Percentiles rank a stretch among this genome's conserved stretches.
Conservation (phyloP, 2,888 invertebrate species). For the Phasia obesa region DNA sequence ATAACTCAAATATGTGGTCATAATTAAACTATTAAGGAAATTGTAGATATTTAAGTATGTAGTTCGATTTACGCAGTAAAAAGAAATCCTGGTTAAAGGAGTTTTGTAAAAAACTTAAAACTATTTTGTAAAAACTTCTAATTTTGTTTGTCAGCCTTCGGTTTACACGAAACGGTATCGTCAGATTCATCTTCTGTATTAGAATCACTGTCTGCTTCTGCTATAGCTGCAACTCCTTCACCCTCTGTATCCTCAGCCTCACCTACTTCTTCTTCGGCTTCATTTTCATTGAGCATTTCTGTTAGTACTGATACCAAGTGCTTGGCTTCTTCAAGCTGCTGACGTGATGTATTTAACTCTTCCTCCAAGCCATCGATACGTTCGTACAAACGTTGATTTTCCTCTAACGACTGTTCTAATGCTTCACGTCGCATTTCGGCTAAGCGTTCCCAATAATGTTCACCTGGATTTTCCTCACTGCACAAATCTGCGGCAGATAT, state of each 20-base stretch:
- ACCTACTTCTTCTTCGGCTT: conserved; percentile 82
- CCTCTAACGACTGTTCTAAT: conserved; percentile 88
- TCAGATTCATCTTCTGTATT: conserved; percentile 43
- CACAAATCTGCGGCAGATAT: conserved; percentile 88
- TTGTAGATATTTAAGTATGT: conserved; percentile 29
- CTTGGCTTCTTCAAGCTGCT: conserved; percentile 90
- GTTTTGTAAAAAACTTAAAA: conserved; percentile 23
- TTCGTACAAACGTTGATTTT: conserved; percentile 86
- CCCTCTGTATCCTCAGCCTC: conserved; percentile 49
- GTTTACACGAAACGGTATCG: conserved; percentile 37
- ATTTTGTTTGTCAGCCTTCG: conserved; percentile 20
- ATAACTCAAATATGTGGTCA: neutral
- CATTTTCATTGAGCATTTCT: conserved; percentile 86
- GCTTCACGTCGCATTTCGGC: conserved; percentile 89
- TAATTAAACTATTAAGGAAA: conserved; percentile 60
- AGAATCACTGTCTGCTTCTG: conserved; percentile 46
- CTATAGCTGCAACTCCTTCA: conserved; percentile 30
- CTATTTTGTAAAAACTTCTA: conserved; percentile 5
- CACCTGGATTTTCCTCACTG: conserved; percentile 87
- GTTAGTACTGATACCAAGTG: conserved; percentile 89
- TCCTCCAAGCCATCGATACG: conserved; percentile 82
- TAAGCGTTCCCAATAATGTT: conserved; percentile 89
- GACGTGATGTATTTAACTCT: conserved; percentile 87
- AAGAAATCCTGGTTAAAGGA: neutral
- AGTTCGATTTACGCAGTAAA: neutral